Percentiles rank a stretch among this genome's conserved stretches.
Evolutionary conservation across 2,797 vertebrate species (phyloP).

Genomic region (Strix occidentalis): DNA sequence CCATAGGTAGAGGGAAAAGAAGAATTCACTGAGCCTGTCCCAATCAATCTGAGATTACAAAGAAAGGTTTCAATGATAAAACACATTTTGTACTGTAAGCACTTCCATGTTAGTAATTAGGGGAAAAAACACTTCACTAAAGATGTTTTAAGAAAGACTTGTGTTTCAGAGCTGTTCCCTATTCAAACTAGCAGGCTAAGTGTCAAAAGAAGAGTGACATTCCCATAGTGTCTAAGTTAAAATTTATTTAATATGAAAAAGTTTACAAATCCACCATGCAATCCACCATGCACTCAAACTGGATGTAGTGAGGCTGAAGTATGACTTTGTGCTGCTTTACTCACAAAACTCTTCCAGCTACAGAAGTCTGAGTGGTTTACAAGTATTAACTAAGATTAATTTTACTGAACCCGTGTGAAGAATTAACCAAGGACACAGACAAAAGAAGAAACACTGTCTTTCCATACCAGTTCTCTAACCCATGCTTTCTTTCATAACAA

Average conservation of each 20-base stretch:
- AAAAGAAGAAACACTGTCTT: constrained; percentile 16
- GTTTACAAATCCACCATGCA: constrained; percentile 55
- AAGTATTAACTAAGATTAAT: neutral
- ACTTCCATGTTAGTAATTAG: neutral
- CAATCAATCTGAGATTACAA: neutral
- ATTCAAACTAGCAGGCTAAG: neutral
- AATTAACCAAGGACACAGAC: neutral
- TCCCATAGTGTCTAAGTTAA: constrained; percentile 24
- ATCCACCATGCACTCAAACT: constrained; percentile 33
- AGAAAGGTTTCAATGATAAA: neutral
- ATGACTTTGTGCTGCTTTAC: neutral
- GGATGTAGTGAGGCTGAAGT: neutral
- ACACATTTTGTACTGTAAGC: neutral
- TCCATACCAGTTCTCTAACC: neutral
- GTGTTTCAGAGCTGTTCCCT: neutral
- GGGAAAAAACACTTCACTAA: neutral
- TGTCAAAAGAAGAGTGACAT: constrained; percentile 55
- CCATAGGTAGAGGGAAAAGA: neutral
- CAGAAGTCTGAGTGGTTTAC: constrained; percentile 3
- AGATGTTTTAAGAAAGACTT: neutral
- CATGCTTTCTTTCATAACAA: neutral
- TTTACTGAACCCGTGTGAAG: neutral
- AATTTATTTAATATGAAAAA: constrained; percentile 34
- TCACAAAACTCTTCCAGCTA: constrained; percentile 6
- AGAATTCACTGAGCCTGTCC: neutral